These are phyloP conservation scores for Nyctibius grandis DNA, from an alignment of 2,797 vertebrate genomes.

Conservation along the genomic window DNA sequence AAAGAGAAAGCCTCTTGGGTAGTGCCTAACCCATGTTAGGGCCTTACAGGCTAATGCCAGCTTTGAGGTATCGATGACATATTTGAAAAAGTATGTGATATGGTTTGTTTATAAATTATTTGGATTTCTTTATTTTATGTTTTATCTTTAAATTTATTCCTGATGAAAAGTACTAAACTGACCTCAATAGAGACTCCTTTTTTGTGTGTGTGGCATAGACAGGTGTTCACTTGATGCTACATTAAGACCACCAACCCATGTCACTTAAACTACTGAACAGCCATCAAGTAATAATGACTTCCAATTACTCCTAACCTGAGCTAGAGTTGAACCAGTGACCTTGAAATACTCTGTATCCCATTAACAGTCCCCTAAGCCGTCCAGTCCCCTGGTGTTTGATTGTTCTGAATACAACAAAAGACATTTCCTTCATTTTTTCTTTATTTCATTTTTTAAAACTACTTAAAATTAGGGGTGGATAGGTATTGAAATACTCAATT, in stretches of 20 bases:
- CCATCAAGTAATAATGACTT: conserved; percentile 2
- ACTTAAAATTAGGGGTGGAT: not conserved
- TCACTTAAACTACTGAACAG: conserved; percentile 15
- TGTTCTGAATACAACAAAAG: not conserved
- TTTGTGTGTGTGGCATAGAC: not conserved
- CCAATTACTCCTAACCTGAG: conserved; percentile 7
- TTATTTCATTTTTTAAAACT: conserved; percentile 1
- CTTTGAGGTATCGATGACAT: not conserved
- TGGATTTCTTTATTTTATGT: not conserved
- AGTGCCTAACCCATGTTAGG: not conserved
- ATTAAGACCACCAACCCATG: not conserved
- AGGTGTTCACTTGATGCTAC: not conserved
- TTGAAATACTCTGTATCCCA: conserved; percentile 11
- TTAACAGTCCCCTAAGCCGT: conserved; percentile 19
- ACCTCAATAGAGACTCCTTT: not conserved
- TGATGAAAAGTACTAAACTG: not conserved
- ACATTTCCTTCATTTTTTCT: not conserved
- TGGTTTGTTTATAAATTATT: not conserved
- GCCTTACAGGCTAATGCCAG: not conserved
- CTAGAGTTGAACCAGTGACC: conserved; percentile 24
- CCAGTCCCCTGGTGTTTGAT: conserved; percentile 6
- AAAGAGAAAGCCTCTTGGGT: not conserved
- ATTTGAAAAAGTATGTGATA: not conserved
- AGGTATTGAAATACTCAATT: conserved; percentile 46
- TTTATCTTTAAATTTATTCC: not conserved